Conservation (phyloP, 2,797 vertebrate species). For the Lycodopsis pacificus region DNA sequence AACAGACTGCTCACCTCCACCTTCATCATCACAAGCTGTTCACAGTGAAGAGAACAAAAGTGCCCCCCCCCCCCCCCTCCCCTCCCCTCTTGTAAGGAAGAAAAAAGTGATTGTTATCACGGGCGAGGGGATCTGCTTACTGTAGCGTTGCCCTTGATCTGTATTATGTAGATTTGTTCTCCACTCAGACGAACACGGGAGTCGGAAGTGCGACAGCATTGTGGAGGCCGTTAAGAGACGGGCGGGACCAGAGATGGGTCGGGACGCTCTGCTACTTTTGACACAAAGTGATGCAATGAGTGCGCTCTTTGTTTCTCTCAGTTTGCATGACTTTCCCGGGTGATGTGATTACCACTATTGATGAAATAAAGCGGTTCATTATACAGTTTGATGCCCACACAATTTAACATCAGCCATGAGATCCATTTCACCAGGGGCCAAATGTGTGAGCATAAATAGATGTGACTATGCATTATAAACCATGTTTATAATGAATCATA, state of each 20-base stretch:
- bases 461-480: too few relatives aligned
- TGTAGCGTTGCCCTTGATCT: conserved; percentile 67
- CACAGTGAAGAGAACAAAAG: conserved; percentile 61
- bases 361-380: neutral
- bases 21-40: conserved; percentile 69
- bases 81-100: conserved; percentile 1
- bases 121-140: conserved; percentile 50
- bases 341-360: neutral
- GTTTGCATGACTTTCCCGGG: conserved; percentile 1
- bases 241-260: neutral
- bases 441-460: neutral
- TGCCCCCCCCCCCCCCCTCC: conserved; percentile 13
- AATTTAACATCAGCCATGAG: neutral
- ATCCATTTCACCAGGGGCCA: neutral
- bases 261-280: conserved; percentile 17
- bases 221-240: neutral
- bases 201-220: conserved; percentile 52
- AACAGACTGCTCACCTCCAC: conserved; percentile 59
- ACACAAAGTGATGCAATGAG: conserved; percentile 35
- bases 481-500: neutral
- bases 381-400: neutral
- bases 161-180: conserved; percentile 73
- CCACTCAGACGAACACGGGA: conserved; percentile 41
- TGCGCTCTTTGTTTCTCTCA: conserved; percentile 3
- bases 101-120: conserved; percentile 69